Conservation (phyloP, 2,888 invertebrate genomes). For the Patella pellucida region DNA sequence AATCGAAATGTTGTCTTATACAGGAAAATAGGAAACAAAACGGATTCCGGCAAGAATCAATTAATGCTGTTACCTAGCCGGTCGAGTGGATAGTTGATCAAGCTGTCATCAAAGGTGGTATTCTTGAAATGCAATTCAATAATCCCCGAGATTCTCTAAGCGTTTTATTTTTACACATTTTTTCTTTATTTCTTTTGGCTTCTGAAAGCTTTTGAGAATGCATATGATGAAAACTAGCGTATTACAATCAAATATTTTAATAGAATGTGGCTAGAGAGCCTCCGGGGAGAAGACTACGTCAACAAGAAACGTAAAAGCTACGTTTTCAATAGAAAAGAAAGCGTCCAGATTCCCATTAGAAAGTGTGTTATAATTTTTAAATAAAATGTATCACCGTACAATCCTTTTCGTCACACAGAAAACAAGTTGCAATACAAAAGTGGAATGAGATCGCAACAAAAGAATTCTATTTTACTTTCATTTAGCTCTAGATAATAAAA, state of each 20-base stretch:
- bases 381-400: too few relatives aligned
- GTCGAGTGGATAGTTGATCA: background rate
- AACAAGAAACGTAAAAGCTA: too few relatives aligned
- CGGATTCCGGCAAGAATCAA: background rate
- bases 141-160: background rate
- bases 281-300: too few relatives aligned
- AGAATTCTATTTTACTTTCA: too few relatives aligned
- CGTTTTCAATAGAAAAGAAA: too few relatives aligned
- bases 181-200: background rate
- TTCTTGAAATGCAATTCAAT: conserved; percentile 5
- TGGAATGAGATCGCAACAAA: too few relatives aligned
- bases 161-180: too few relatives aligned
- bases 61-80: background rate
- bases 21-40: conserved; percentile 8
- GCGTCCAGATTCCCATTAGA: too few relatives aligned
- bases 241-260: background rate
- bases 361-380: too few relatives aligned
- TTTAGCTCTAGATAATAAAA: too few relatives aligned
- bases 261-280: background rate
- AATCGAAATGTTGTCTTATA: conserved; percentile 2
- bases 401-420: too few relatives aligned
- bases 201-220: conserved; percentile 7
- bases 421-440: too few relatives aligned
- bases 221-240: background rate
- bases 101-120: background rate